A percentile compares a stretch with the other conserved stretches of the same genome.
phyloP scores from a whole-genome alignment of 2,113 vertebrate species.

The Dryoscopus gambensis region DNA sequence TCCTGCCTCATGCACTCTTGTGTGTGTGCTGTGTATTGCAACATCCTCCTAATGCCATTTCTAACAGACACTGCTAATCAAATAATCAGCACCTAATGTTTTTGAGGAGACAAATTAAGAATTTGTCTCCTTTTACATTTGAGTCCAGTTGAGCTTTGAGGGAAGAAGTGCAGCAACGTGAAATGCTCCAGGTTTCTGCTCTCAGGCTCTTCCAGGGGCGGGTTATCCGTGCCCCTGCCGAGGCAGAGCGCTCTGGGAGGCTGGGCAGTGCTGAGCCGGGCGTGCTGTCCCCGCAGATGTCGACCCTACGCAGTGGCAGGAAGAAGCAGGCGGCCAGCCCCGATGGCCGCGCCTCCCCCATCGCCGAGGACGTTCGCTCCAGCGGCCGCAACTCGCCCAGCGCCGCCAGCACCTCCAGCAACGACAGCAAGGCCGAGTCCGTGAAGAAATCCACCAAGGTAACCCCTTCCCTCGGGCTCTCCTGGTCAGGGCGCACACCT shows the following conservation, averaged over 20 bases:
- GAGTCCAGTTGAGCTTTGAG: neutral
- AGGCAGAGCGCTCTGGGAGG: neutral
- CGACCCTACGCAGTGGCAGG: conserved; percentile 96
- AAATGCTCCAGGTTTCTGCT: neutral
- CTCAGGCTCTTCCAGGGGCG: neutral
- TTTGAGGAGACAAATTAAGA: neutral
- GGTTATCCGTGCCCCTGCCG: rapidly evolving
- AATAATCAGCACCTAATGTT: neutral
- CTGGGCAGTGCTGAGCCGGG: neutral
- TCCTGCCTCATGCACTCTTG: neutral
- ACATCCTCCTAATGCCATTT: neutral
- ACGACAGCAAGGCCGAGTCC: conserved; percentile 92
- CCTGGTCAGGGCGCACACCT: neutral
- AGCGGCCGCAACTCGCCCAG: conserved; percentile 95
- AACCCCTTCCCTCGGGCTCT: rapidly evolving
- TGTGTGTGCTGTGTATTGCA: neutral
- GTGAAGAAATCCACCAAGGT: conserved; percentile 96
- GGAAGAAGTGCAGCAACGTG: rapidly evolving
- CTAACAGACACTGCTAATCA: neutral
- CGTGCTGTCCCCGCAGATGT: conserved; percentile 80
- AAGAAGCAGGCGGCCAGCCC: conserved; percentile 98
- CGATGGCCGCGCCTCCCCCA: conserved; percentile 91
- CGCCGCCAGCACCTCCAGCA: conserved; percentile 95
- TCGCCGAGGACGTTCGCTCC: conserved; percentile 92
- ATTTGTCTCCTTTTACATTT: neutral